phyloP scores from a whole-genome alignment of 2,888 invertebrate species.

The Cepaea hortensis region DNA sequence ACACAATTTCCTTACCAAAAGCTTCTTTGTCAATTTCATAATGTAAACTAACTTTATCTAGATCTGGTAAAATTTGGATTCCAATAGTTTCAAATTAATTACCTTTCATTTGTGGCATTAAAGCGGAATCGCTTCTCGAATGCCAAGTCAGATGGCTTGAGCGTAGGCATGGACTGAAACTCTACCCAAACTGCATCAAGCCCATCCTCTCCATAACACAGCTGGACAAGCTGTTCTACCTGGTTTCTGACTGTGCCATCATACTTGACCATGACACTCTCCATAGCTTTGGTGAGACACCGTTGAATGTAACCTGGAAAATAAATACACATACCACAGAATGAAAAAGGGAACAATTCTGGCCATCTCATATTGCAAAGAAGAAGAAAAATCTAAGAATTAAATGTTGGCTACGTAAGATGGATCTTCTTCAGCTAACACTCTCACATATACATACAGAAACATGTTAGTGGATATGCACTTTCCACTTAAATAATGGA shows the following conservation, averaged over 20 bases:
- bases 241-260: conserved; percentile 97
- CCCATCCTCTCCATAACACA: conserved; percentile 99
- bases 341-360: not conserved
- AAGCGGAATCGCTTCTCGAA: conserved; percentile 98
- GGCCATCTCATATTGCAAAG: not conserved
- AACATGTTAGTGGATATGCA: no score
- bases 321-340: not conserved
- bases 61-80: no score
- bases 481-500: no score
- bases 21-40: no score
- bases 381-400: no score
- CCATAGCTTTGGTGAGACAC: conserved; percentile 99
- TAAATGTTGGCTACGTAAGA: no score
- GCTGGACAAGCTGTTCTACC: conserved; percentile 78
- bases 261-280: conserved; percentile 90
- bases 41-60: no score
- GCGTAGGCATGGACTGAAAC: conserved; percentile 94
- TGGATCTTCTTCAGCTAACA: no score
- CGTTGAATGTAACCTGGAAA: conserved; percentile 92
- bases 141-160: conserved; percentile 94
- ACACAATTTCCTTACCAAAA: no score
- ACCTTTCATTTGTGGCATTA: conserved; percentile 92
- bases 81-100: conserved; percentile 8
- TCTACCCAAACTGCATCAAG: conserved; percentile 97
- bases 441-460: no score